phyloP scores from a whole-genome alignment of 2,888 invertebrate species.

The Stenodema calcarata region DNA sequence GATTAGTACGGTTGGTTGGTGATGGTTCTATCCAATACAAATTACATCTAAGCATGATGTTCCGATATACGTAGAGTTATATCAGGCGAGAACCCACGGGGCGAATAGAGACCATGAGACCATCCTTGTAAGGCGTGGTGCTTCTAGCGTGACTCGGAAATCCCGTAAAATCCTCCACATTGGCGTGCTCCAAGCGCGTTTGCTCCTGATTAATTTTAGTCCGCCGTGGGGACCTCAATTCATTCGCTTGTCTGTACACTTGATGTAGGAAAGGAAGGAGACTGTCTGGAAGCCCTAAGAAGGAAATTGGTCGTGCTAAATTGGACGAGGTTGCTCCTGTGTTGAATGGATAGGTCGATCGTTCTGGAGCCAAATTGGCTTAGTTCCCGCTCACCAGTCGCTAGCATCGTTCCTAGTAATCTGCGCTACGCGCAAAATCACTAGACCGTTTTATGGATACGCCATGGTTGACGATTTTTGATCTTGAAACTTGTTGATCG shows the following conservation, averaged over 20 bases:
- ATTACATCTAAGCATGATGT: background rate
- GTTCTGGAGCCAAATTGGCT: background rate
- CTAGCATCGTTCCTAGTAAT: background rate
- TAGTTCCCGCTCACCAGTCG: too few species aligned
- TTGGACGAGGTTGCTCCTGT: background rate
- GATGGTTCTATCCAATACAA: background rate
- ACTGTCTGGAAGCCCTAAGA: background rate
- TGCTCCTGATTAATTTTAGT: conserved; percentile 19
- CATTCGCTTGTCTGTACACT: background rate
- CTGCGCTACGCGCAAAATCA: too few species aligned
- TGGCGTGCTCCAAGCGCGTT: conserved; percentile 31
- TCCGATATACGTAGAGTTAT: background rate
- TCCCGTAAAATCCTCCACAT: conserved; percentile 22
- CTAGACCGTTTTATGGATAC: too few species aligned
- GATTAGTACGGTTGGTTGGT: too few species aligned
- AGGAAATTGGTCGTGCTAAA: background rate
- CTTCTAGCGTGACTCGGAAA: conserved; percentile 9
- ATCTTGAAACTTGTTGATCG: too few species aligned
- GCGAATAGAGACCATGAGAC: background rate
- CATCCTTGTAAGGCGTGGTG: background rate
- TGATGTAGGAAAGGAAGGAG: background rate
- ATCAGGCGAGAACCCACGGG: too few species aligned
- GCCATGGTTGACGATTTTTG: too few species aligned
- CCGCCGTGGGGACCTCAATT: background rate
- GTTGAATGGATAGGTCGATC: background rate